phyloP scores from a whole-genome alignment of 2,113 vertebrate species.

The Psittacara wagleri region DNA sequence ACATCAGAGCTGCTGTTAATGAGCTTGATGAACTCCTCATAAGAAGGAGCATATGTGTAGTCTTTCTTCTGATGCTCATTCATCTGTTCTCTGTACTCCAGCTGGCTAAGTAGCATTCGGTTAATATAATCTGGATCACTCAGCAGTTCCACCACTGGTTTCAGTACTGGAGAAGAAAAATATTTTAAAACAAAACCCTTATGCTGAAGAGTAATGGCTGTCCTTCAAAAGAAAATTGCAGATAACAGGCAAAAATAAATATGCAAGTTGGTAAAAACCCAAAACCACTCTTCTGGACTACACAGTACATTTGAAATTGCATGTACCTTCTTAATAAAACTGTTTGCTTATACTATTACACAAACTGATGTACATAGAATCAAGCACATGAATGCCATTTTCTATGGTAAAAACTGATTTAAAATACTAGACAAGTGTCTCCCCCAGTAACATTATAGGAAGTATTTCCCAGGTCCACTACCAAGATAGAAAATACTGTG shows the following conservation, averaged over 20 bases:
- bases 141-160: slow-evolving; percentile 92
- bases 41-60: slow-evolving; percentile 96
- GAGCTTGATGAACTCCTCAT: slow-evolving; percentile 98
- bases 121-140: slow-evolving; percentile 98
- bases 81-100: slow-evolving; percentile 93
- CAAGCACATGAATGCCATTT: no score
- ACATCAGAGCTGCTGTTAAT: slow-evolving; percentile 92
- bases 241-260: slow-evolving; percentile 16
- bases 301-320: not conserved
- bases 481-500: no score
- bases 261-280: not conserved
- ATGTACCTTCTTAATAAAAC: not conserved
- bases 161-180: slow-evolving; percentile 81
- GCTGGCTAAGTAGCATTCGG: slow-evolving; percentile 89
- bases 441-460: no score
- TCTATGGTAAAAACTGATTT: no score
- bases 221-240: not conserved
- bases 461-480: no score
- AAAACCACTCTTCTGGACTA: not conserved
- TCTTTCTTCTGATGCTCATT: slow-evolving; percentile 95
- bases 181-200: slow-evolving; percentile 34
- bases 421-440: no score
- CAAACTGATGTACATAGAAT: not conserved
- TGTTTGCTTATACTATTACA: not conserved
- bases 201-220: not conserved